Conservation (phyloP, 2,797 vertebrate genomes). For the Pantherophis alleghaniensis region DNA sequence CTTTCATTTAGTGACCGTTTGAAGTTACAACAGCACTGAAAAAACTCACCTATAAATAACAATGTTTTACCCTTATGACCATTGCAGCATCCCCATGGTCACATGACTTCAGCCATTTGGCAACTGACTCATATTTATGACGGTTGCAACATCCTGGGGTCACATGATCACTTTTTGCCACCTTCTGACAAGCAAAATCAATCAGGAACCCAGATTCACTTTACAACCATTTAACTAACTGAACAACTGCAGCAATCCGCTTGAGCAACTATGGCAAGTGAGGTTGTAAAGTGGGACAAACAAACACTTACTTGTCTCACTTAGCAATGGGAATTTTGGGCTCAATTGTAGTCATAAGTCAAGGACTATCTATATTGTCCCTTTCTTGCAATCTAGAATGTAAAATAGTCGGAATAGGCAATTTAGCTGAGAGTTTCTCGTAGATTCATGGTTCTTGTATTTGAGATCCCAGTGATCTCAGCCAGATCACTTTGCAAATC, state of each 20-base stretch:
- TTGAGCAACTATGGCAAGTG: background rate
- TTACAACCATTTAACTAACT: background rate
- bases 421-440: background rate
- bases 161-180: background rate
- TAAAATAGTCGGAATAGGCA: background rate
- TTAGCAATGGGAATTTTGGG: no score
- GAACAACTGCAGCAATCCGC: background rate
- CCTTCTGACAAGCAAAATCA: background rate
- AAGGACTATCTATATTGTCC: no score
- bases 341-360: no score
- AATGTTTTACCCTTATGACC: background rate
- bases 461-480: background rate
- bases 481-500: background rate
- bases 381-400: background rate
- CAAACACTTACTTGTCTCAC: no score
- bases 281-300: background rate
- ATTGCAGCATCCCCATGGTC: background rate
- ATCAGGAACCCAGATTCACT: background rate
- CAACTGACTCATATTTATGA: background rate
- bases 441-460: background rate
- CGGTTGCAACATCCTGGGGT: fast-evolving
- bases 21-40: background rate
- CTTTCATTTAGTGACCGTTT: background rate
- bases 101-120: background rate
- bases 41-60: background rate